phyloP scores from a whole-genome alignment of 2,113 vertebrate genomes.

The Callipepla californica region DNA sequence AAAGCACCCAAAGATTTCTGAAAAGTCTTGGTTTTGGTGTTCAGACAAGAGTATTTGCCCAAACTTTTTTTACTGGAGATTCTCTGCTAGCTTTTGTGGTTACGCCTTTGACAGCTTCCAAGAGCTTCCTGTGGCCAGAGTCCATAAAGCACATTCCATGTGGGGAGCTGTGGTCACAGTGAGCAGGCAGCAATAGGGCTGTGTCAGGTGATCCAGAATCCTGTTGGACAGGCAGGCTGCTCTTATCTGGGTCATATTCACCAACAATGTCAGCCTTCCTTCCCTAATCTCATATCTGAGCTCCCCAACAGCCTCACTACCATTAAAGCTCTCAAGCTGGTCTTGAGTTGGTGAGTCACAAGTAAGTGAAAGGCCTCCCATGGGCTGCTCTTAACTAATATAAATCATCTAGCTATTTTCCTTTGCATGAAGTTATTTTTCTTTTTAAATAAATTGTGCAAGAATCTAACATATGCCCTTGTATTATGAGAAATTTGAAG shows the following conservation, averaged over 20 bases:
- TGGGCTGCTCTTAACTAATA: background rate
- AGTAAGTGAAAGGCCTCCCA: background rate
- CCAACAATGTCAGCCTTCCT: background rate
- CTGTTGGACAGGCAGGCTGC: background rate
- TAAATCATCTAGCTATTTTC: background rate
- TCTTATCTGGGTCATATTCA: background rate
- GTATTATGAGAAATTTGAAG: background rate
- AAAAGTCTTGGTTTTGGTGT: background rate
- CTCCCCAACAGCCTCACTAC: background rate
- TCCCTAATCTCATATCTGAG: accelerated
- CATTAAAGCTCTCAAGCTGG: background rate
- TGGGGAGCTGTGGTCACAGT: background rate
- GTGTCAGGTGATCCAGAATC: background rate
- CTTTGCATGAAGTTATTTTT: background rate
- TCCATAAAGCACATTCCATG: background rate
- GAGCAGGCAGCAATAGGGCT: background rate
- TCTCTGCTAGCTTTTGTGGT: background rate
- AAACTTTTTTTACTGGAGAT: background rate
- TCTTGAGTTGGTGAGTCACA: background rate
- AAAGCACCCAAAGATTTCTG: background rate
- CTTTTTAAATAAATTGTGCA: background rate
- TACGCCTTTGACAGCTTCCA: background rate
- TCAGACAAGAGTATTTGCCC: background rate
- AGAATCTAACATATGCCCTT: background rate
- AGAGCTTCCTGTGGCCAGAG: background rate